Conservation (phyloP, 2,888 invertebrate species). For the Perizoma affinitatum region DNA sequence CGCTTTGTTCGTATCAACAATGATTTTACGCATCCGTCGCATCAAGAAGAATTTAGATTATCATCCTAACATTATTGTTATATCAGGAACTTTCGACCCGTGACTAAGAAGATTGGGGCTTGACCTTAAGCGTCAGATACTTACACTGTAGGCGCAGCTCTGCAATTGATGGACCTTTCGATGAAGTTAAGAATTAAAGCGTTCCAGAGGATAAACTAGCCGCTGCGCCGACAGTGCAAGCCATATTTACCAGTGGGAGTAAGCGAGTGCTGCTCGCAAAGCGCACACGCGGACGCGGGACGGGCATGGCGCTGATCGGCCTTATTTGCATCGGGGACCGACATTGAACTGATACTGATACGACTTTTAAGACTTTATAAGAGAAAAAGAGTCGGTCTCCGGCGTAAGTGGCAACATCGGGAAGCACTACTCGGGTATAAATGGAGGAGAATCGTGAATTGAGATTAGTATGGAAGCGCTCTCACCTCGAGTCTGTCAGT, state of each 20-base stretch:
- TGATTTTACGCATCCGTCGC: constrained; percentile 79
- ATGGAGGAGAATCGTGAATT: constrained; percentile 39
- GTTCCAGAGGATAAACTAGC: constrained; percentile 24
- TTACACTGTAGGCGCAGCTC: constrained; percentile 63
- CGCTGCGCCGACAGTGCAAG: constrained; percentile 68
- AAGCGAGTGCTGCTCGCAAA: constrained; percentile 82
- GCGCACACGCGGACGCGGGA: constrained; percentile 69
- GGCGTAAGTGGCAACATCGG: constrained; percentile 62
- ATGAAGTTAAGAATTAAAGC: constrained; percentile 26
- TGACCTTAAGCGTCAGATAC: constrained; percentile 58
- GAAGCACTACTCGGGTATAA: constrained; percentile 65
- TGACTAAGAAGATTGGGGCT: constrained; percentile 44
- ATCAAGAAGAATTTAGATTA: constrained; percentile 46
- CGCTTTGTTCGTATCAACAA: constrained; percentile 30
- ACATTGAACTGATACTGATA: constrained; percentile 35
- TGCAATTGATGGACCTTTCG: constrained; percentile 23
- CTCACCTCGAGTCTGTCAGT: constrained; percentile 98
- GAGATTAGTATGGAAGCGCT: constrained; percentile 47
- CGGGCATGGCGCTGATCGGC: constrained; percentile 61
- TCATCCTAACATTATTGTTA: constrained; percentile 33
- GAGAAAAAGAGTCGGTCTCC: constrained; percentile 59
- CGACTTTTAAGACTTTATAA: neutral
- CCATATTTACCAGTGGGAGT: constrained; percentile 66
- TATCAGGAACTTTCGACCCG: constrained; percentile 42
- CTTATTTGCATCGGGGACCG: constrained; percentile 65